Conservation (phyloP, 1,140 invertebrate genomes). For the Oncopodura yosiiana region DNA sequence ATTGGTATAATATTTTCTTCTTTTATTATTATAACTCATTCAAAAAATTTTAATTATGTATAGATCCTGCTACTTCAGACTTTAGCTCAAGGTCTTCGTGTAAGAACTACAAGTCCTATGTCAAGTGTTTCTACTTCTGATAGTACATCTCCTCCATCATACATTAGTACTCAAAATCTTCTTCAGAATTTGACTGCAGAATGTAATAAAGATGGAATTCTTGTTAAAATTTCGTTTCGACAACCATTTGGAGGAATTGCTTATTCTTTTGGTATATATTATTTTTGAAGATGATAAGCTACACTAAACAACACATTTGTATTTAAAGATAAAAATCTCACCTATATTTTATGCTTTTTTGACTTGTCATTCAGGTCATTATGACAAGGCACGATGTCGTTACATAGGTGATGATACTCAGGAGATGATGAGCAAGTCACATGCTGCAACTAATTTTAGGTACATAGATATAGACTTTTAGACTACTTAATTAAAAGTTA, state of each 20-base stretch:
- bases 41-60: no score
- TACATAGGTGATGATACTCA: slow-evolving; percentile 20
- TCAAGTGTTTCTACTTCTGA: no score
- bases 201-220: slow-evolving; percentile 28
- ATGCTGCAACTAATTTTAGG: slow-evolving; percentile 8
- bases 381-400: slow-evolving; percentile 22
- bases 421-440: neutral
- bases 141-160: no score
- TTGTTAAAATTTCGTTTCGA: slow-evolving; percentile 20
- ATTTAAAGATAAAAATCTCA: no score
- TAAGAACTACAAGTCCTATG: no score
- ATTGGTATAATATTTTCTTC: no score
- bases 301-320: neutral
- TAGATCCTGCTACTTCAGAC: no score
- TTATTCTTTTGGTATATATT: slow-evolving; percentile 19
- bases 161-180: no score
- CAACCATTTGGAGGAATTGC: slow-evolving; percentile 26
- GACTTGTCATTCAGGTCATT: slow-evolving; percentile 10
- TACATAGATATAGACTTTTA: neutral
- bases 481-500: no score
- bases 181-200: slow-evolving; percentile 23
- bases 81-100: no score
- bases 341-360: neutral
- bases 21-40: no score
- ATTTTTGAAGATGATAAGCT: neutral